Conservation (phyloP, 37 sponge, comb jelly and placozoan species). For the Dysidea cf. avara region DNA sequence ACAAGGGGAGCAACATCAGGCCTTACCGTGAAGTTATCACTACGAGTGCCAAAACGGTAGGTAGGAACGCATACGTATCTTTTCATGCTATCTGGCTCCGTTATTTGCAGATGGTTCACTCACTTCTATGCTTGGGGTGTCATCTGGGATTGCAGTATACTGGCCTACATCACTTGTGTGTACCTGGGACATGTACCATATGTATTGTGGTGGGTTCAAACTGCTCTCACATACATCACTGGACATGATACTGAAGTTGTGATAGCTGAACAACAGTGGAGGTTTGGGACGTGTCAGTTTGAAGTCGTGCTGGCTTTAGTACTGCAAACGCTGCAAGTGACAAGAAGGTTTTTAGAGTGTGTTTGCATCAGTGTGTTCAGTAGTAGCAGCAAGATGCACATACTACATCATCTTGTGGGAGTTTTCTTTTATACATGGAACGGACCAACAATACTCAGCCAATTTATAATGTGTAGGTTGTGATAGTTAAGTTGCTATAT, state of each 20-base stretch:
- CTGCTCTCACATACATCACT: too few relatives aligned
- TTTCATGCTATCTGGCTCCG: too few relatives aligned
- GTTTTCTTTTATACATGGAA: conserved; percentile 59
- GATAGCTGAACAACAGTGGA: too few relatives aligned
- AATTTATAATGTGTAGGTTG: neutral
- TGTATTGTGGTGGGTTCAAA: too few relatives aligned
- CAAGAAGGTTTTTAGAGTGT: conserved; percentile 68
- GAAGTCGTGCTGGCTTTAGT: conserved; percentile 33
- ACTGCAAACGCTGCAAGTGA: conserved; percentile 53
- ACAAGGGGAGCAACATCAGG: too few relatives aligned
- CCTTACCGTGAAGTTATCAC: too few relatives aligned
- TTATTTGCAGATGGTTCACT: conserved; percentile 63
- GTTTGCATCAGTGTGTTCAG: conserved; percentile 48
- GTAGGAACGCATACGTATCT: too few relatives aligned
- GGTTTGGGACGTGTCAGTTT: too few relatives aligned
- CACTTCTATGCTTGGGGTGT: conserved; percentile 70
- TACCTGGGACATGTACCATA: too few relatives aligned
- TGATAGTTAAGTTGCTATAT: too few relatives aligned
- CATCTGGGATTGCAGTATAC: conserved; percentile 37
- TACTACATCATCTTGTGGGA: conserved; percentile 59
- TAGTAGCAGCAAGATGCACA: conserved; percentile 60
- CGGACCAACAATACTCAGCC: conserved; percentile 49
- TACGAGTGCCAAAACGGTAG: too few relatives aligned
- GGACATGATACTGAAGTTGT: too few relatives aligned
- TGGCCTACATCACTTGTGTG: neutral